Evolutionary conservation across 1,140 invertebrate species (phyloP).

Genomic region (Lutraria rhynchaena): DNA sequence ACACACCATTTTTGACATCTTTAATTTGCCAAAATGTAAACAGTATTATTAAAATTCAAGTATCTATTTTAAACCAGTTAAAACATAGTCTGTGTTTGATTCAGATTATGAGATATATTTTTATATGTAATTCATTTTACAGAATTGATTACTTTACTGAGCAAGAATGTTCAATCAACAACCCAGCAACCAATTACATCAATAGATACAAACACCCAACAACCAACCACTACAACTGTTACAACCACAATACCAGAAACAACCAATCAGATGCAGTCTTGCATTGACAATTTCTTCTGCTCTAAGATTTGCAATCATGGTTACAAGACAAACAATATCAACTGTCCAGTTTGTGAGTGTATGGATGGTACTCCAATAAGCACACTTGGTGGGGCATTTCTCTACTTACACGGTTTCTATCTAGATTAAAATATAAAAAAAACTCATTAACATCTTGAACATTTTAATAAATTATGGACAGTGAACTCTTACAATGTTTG

Average conservation of each 20-base stretch:
- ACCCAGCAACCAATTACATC: slow-evolving; percentile 6
- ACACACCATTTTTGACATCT: neutral
- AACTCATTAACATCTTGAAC: neutral
- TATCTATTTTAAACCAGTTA: neutral
- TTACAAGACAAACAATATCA: neutral
- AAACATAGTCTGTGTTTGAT: neutral
- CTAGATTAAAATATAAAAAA: neutral
- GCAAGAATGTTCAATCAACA: neutral
- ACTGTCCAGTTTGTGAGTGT: slow-evolving; percentile 36
- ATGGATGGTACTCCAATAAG: neutral
- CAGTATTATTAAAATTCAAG: neutral
- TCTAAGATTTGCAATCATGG: slow-evolving; percentile 25
- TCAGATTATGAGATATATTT: neutral
- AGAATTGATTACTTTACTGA: neutral
- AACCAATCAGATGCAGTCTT: slow-evolving; percentile 7
- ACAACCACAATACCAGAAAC: too few relatives aligned
- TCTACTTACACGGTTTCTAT: neutral
- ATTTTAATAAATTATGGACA: too few relatives aligned
- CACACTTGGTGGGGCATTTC: slow-evolving; percentile 1
- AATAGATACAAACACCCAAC: neutral
- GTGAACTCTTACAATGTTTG: too few relatives aligned
- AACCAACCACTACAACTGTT: too few relatives aligned
- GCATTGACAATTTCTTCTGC: slow-evolving; percentile 31
- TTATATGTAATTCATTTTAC: neutral
- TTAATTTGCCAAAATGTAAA: neutral